Evolutionary conservation across 2,888 invertebrate genomes (phyloP), one percentile per base, ranked within the genome.

Genomic region (Exocentrus adspersus): DNA sequence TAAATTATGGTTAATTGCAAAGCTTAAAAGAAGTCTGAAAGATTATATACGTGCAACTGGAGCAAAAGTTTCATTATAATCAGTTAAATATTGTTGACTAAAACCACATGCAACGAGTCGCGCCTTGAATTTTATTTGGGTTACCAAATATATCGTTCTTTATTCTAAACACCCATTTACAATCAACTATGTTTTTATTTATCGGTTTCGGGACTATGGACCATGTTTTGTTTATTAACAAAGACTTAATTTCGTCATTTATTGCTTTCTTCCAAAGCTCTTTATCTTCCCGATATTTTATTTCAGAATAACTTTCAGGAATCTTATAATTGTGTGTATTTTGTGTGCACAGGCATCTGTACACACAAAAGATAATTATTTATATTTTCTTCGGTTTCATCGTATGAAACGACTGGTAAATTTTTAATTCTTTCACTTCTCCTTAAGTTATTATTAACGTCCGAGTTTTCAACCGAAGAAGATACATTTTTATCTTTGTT

Each of bases 361-460:
- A n/a, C n/a, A n/a, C n/a, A 59, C 19, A 46, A 21, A 59, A 41
- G 48, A 59, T 59, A 52, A 37, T 37, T 37, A n/a, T 45, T 12
- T 54, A 28, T 37, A 16, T 61, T 41, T 24, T 54, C 43, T 17
- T 42, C 20, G 45, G 37, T 19, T 46, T 54, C 52, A 28, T 42
- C 54, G 32, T 61, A 53, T 37, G 45, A 45, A 45, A 16, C 19
- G 17, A 20, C 19, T 19, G 45, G 9, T 45, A 19, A 19, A 19
- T 7, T 37, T 62, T 62, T 56, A 42, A 62, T 30, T 37, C 62
- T 54, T 56, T 62, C 62, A 32, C 56, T 62, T 28, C 62, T 45
- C 48, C 62, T 62, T 24, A 62, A 32, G 41, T 57, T 56, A 42
- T 62, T 48, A 20, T 21, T 43, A 43, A 50, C 42, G 48, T 62